Base-by-base conservation (phyloP, 1,140 invertebrate species). In the Panulirus ornatus region DNA sequence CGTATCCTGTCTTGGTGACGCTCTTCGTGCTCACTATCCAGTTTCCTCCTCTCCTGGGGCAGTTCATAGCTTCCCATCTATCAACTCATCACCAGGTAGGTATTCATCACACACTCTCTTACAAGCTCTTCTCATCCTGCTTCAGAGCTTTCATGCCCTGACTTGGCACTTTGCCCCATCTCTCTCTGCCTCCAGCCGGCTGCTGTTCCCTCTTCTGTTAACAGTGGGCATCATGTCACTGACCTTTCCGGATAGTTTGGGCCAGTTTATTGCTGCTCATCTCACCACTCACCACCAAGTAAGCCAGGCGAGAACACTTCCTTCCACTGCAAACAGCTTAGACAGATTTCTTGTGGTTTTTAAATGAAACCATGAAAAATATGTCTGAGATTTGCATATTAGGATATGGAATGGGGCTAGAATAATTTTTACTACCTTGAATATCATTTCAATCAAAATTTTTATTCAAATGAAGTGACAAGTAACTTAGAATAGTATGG, bases 211-310 rank as follows among this genome's bases (percentile, higher is more conserved):
- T 58, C 84, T 91, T 58, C 63, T 91, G 75, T 70, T 91, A 84
- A 81, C 85, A 38, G 81, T 91, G 85, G 76, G 79, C 83, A 47
- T 91, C 82, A 81, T 89, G 38, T 91, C 91, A 36, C 44, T 84
- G 16, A 91, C 85, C 58, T 88, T 91, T 76, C 91, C 85, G 70
- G 44, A 51, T 38, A 81, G 91, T 44, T 54, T 88, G 71, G 85
- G 81, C 34, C 79, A 84, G 81, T 91, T 83, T 63, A 34, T 91
- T 54, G 91, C 79, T 38, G 91, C 85, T 22, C 81, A 88, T 36
- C 91, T 86, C 42, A 91, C 81, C 47, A 88, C 81, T 54, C 91
- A 91, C 44, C 81, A 91, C 40, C 81, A 91, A 89, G 91, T 91
- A 82, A 91, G 79, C n/a, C 47, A 27, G 6, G 40, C 27, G 30